Evolutionary conservation across 2,797 vertebrate species (phyloP).

Genomic region (Acridotheres tristis): DNA sequence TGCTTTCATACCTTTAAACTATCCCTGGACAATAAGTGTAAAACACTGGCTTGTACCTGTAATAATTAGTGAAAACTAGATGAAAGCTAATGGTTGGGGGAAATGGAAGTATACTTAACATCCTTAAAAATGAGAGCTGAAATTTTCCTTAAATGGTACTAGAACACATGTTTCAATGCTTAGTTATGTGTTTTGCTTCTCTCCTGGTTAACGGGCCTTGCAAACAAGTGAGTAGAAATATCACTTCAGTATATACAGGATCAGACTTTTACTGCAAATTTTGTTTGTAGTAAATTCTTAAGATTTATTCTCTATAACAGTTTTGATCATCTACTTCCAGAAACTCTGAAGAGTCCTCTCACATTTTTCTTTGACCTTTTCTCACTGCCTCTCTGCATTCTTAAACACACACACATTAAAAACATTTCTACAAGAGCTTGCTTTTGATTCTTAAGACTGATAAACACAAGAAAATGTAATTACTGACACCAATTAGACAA

Average conservation of each 20-base stretch:
- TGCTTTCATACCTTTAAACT: conserved; percentile 34
- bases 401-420: neutral
- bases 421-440: neutral
- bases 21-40: neutral
- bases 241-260: neutral
- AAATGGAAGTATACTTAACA: neutral
- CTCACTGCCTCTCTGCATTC: neutral
- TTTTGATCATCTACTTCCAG: neutral
- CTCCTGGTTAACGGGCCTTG: neutral
- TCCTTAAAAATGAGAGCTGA: conserved; percentile 9
- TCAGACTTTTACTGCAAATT: neutral
- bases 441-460: neutral
- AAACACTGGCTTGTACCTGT: neutral
- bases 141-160: neutral
- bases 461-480: neutral
- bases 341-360: neutral
- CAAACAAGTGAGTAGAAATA: neutral
- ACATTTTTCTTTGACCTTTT: neutral
- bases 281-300: neutral
- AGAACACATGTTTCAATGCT: neutral
- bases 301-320: neutral
- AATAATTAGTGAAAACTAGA: neutral
- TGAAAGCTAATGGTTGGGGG: neutral
- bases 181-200: neutral
- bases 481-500: neutral